A percentile compares a stretch with the other conserved stretches of the same genome.
Evolutionary conservation across 2,888 invertebrate genomes (phyloP).

Genomic region (Lasioglossum vierecki): DNA sequence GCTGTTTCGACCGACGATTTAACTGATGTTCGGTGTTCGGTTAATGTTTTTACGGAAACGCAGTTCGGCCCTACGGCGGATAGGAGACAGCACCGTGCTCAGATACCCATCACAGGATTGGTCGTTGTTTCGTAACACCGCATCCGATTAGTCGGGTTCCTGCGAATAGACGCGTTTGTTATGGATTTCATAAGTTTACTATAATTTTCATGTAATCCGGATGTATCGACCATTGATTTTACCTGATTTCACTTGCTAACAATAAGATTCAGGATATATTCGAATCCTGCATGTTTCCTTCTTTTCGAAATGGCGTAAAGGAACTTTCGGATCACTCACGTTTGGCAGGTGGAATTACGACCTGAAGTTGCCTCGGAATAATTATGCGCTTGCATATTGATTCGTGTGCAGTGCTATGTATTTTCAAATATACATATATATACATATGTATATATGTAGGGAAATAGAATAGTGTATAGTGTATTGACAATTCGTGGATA

Average conservation of each 20-base stretch:
- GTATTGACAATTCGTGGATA: background rate
- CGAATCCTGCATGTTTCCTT: background rate
- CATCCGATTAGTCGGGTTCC: constrained; percentile 31
- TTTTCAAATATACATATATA: background rate
- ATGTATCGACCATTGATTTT: background rate
- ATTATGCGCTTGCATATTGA: constrained; percentile 9
- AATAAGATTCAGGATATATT: background rate
- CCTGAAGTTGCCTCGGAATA: background rate
- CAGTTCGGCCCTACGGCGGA: constrained; percentile 36
- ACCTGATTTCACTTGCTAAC: background rate
- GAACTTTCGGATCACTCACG: background rate
- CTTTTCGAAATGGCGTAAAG: background rate
- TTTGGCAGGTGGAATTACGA: background rate
- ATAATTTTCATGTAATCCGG: constrained; percentile 35
- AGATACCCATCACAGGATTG: constrained; percentile 47
- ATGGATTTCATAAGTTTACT: constrained; percentile 37
- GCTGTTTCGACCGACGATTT: constrained; percentile 12
- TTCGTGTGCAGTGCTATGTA: background rate
- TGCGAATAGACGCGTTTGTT: constrained; percentile 47
- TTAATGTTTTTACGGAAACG: constrained; percentile 46
- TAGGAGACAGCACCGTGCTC: constrained; percentile 49
- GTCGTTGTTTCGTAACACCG: constrained; percentile 41
- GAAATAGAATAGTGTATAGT: background rate
- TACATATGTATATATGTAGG: background rate
- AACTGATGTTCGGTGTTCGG: constrained; percentile 40